Conservation (phyloP, 2,888 invertebrate genomes). For the Palloptera scutellata region DNA sequence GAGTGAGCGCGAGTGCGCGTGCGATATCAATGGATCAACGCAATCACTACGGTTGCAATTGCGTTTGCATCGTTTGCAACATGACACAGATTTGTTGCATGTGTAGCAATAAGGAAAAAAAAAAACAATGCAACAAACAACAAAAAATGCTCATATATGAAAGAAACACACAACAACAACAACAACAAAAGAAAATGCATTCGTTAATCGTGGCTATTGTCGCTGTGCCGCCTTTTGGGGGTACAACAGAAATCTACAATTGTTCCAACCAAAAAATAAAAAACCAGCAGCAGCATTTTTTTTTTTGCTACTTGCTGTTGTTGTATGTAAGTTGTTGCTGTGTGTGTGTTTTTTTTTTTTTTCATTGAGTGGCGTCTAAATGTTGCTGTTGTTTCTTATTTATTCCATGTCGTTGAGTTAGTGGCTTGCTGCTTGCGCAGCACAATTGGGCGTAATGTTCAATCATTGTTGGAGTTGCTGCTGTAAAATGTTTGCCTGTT, state of each 20-base stretch:
- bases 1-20: too few species aligned
- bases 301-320: background rate
- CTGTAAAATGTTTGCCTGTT: constrained; percentile 3
- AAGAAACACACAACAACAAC: background rate
- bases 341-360: background rate
- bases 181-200: constrained; percentile 12
- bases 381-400: constrained; percentile 20
- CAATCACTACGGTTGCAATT: too few species aligned
- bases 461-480: background rate
- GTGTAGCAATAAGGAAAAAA: background rate
- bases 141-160: too few species aligned
- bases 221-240: too few species aligned
- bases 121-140: constrained; percentile 31
- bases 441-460: constrained; percentile 18
- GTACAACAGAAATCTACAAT: constrained; percentile 14
- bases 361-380: background rate
- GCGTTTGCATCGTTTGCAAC: constrained; percentile 20
- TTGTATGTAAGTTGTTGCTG: background rate
- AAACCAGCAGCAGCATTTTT: background rate
- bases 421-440: constrained; percentile 19
- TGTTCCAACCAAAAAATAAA: too few species aligned
- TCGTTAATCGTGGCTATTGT: background rate
- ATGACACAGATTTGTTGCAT: constrained; percentile 37
- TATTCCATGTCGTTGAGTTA: constrained; percentile 15
- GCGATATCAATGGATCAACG: too few species aligned